phyloP scores from a whole-genome alignment of 1,140 invertebrate genomes.

The Listronotus oregonensis region DNA sequence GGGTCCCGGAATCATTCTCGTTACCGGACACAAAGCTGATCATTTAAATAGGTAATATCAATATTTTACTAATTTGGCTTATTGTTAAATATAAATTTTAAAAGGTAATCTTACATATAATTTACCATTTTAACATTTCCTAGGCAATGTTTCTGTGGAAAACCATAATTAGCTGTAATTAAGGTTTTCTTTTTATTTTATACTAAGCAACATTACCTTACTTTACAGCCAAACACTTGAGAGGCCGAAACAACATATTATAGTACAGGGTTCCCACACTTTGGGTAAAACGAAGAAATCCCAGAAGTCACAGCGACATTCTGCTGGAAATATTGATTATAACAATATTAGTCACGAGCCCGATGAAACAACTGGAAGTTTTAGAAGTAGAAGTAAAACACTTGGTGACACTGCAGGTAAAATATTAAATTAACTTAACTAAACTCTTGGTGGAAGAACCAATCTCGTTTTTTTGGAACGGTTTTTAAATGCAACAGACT shows the following conservation, averaged over 20 bases:
- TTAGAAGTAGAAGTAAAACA: slow-evolving; percentile 86
- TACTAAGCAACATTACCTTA: not conserved
- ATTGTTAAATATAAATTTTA: not conserved
- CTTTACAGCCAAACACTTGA: slow-evolving; percentile 51
- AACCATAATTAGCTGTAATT: too few relatives aligned
- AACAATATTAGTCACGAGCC: slow-evolving; percentile 71
- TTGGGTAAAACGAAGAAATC: slow-evolving; percentile 74
- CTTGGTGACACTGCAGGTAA: slow-evolving; percentile 81
- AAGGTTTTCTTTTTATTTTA: too few relatives aligned
- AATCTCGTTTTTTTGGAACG: too few relatives aligned
- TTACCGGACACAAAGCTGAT: slow-evolving; percentile 56
- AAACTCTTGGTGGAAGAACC: too few relatives aligned
- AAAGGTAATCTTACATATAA: too few relatives aligned
- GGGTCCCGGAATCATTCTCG: slow-evolving; percentile 53
- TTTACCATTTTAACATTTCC: not conserved
- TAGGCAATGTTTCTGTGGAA: not conserved
- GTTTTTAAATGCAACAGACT: too few relatives aligned
- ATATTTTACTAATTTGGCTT: not conserved
- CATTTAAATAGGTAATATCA: slow-evolving; percentile 35
- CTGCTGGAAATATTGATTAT: slow-evolving; percentile 86
- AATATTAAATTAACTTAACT: too few relatives aligned
- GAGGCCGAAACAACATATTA: slow-evolving; percentile 53
- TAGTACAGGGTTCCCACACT: slow-evolving; percentile 71
- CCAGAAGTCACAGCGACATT: slow-evolving; percentile 81
- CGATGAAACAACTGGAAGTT: slow-evolving; percentile 62